Base-by-base conservation (phyloP, 2,888 invertebrate species). In the Drosophila putrida region DNA sequence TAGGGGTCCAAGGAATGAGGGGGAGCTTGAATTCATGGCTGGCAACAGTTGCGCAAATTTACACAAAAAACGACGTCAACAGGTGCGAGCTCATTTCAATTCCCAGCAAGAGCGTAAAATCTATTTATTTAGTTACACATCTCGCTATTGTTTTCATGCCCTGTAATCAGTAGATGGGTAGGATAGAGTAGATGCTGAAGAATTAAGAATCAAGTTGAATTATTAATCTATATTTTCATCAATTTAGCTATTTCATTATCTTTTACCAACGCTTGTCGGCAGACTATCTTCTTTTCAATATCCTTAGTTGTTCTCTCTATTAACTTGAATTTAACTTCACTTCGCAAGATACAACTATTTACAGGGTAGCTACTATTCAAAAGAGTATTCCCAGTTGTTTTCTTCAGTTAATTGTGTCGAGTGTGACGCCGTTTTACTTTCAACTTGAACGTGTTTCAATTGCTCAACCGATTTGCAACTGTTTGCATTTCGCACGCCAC, bases 41-140 rank as follows among this genome's bases (percentile, higher is more conserved):
- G 50, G 60, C 72, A 79, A 63, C 87, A 81, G 80, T 80, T 83
- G 84, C 66, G 82, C 84, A 87, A 84, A 84, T 84, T 84, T 87
- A 60, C 75, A 82, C 75, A 69, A 57, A 65, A 54, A 55, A 28
- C 63, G 71, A 66, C 86, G 65, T 69, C 82, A 87, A 87, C 83
- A 84, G 85, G 87, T 84, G 83, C 70, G 72, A 65, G 58, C 77
- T 65, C 69, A 75, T 80, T 82, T 73, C 71, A 60, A 66, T 80
- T 64, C 61, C 49, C 71, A 73, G 68, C 58, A 60, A 67, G 5
- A 67, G 68, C 72, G 58, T 49, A 54, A 78, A 73, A 80, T 78
- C 63, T 81, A 83, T 83, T 86, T 83, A 70, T 83, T 83, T 73
- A 75, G 69, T 81, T 79, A 79, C 79, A 78, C 71, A 74, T 71